Percentiles rank a stretch among this genome's conserved stretches.
phyloP scores from a whole-genome alignment of 2,113 vertebrate genomes.

The Corythornis madagascariensis region DNA sequence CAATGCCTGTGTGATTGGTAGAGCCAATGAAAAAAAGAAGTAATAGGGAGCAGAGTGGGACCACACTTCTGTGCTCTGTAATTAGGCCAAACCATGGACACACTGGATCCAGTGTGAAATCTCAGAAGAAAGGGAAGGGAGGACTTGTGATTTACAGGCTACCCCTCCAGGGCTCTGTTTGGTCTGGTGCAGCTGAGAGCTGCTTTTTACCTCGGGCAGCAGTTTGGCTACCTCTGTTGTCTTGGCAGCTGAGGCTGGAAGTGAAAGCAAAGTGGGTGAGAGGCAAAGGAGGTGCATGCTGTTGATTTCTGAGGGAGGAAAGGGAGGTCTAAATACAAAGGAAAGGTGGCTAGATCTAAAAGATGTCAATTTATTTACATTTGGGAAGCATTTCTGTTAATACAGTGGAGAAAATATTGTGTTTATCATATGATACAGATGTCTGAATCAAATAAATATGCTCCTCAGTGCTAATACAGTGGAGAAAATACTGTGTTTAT shows the following conservation, averaged over 20 bases:
- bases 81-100: background rate
- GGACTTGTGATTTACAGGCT: background rate
- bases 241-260: background rate
- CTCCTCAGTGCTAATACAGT: background rate
- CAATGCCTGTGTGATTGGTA: background rate
- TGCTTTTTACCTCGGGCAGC: background rate
- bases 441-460: background rate
- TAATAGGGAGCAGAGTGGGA: background rate
- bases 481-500: background rate
- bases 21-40: background rate
- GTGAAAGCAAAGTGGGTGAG: background rate
- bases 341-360: background rate
- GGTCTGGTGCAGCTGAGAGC: background rate
- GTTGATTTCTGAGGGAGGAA: background rate
- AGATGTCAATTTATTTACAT: background rate
- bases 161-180: background rate
- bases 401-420: background rate
- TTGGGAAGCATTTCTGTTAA: background rate
- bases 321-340: background rate
- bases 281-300: background rate
- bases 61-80: background rate
- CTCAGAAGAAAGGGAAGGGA: background rate
- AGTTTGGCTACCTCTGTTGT: background rate
- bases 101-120: background rate
- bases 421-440: background rate